phyloP scores from a whole-genome alignment of 2,888 invertebrate genomes.

The Tenthredo distinguenda region DNA sequence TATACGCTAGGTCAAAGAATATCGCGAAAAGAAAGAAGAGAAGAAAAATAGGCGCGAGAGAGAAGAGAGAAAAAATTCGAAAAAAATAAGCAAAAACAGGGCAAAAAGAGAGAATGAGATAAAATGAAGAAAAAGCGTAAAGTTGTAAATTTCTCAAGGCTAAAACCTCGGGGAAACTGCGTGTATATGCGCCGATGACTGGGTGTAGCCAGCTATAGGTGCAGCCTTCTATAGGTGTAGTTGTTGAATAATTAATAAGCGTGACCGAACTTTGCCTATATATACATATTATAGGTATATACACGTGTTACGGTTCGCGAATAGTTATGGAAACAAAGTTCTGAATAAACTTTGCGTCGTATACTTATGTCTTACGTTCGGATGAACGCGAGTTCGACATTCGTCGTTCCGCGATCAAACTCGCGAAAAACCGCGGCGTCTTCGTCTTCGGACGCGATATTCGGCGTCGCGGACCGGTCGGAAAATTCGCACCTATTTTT shows the following conservation, averaged over 20 bases:
- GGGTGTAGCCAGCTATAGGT: too few relatives aligned
- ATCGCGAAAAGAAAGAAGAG: background rate
- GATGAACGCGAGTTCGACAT: background rate
- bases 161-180: background rate
- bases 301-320: background rate
- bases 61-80: background rate
- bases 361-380: background rate
- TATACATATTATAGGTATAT: background rate
- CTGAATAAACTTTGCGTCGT: background rate
- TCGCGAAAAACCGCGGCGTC: too few relatives aligned
- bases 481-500: too few relatives aligned
- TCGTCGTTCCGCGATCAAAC: too few relatives aligned
- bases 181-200: background rate
- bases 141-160: slow-evolving; percentile 6
- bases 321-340: slow-evolving; percentile 35
- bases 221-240: background rate
- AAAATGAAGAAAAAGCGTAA: background rate
- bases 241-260: slow-evolving; percentile 32
- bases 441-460: too few relatives aligned
- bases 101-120: background rate
- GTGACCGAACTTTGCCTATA: background rate
- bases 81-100: background rate
- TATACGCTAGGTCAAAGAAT: background rate
- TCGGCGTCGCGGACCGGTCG: too few relatives aligned
- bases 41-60: background rate